Percentiles rank a stretch among this genome's conserved stretches.
Conservation (phyloP, 2,888 invertebrate genomes). For the Apoderus coryli region DNA sequence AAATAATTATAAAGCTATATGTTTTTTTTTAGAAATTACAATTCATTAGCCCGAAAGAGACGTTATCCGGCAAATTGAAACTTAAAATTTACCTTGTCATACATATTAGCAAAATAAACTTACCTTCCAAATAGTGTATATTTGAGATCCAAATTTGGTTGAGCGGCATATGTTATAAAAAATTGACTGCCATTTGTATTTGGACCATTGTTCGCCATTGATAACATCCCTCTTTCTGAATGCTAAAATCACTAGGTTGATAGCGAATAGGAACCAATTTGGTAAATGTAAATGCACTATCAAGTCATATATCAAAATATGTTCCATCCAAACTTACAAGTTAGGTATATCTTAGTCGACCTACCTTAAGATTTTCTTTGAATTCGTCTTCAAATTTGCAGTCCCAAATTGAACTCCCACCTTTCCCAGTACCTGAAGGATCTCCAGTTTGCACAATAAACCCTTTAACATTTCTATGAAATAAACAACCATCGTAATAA, state of each 20-base stretch:
- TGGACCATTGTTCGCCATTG: conserved; percentile 98
- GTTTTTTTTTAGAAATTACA: neutral
- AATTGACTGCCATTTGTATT: conserved; percentile 98
- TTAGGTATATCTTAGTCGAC: too few species aligned
- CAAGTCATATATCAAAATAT: too few species aligned
- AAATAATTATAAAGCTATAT: conserved; percentile 24
- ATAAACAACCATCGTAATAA: conserved; percentile 68
- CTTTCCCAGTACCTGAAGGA: conserved; percentile 90
- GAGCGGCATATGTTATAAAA: conserved; percentile 88
- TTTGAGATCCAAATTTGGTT: conserved; percentile 91
- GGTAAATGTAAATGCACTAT: neutral
- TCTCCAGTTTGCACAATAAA: conserved; percentile 71
- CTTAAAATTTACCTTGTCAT: neutral
- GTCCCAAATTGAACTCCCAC: conserved; percentile 93
- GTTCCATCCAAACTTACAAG: too few species aligned
- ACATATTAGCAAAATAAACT: conserved; percentile 18
- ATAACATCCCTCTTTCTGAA: conserved; percentile 72
- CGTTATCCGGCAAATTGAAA: too few species aligned
- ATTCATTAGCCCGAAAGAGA: neutral
- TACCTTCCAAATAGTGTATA: conserved; percentile 96
- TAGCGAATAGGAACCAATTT: too few species aligned
- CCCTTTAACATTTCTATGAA: conserved; percentile 66
- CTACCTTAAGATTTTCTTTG: conserved; percentile 78
- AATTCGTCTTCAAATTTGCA: conserved; percentile 96
- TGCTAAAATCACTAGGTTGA: conserved; percentile 53